Evolutionary conservation across 2,888 invertebrate species (phyloP).

Genomic region (Eledona agricola): DNA sequence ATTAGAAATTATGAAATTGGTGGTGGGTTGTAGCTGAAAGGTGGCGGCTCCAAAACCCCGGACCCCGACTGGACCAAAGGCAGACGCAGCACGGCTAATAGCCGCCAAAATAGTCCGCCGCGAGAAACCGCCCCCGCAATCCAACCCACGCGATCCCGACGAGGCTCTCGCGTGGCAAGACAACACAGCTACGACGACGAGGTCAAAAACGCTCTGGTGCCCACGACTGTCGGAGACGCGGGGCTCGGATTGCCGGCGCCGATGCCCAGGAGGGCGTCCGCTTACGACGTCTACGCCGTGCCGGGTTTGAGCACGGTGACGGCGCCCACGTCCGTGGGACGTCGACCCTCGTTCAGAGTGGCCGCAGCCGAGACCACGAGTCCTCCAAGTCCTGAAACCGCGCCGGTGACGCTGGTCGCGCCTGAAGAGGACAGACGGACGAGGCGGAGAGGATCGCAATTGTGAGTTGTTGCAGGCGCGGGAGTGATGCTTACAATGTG

Average conservation of each 20-base stretch:
- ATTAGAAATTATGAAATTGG: neutral
- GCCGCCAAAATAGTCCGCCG: slow-evolving; percentile 69
- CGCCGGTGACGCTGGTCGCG: slow-evolving; percentile 49
- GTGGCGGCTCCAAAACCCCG: slow-evolving; percentile 67
- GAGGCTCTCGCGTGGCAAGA: slow-evolving; percentile 72
- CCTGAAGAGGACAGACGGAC: slow-evolving; percentile 73
- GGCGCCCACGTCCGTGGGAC: slow-evolving; percentile 48
- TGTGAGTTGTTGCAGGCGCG: slow-evolving; percentile 82
- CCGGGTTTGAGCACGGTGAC: slow-evolving; percentile 66
- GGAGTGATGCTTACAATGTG: no score
- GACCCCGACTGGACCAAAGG: slow-evolving; percentile 68
- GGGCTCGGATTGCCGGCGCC: slow-evolving; percentile 76
- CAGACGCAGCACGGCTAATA: slow-evolving; percentile 70
- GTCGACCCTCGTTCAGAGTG: slow-evolving; percentile 70
- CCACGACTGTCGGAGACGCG: slow-evolving; percentile 53
- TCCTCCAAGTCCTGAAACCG: slow-evolving; percentile 67
- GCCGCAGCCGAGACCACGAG: slow-evolving; percentile 68
- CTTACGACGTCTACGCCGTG: slow-evolving; percentile 84
- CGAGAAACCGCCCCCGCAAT: slow-evolving; percentile 58
- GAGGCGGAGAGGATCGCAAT: slow-evolving; percentile 81
- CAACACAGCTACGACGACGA: slow-evolving; percentile 90
- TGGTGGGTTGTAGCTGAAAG: slow-evolving; percentile 69
- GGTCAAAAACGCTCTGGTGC: slow-evolving; percentile 58
- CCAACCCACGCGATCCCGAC: slow-evolving; percentile 64
- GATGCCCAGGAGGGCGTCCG: slow-evolving; percentile 83